Base-by-base conservation (phyloP, 2,797 vertebrate species). In the Oryzias sinensis region DNA sequence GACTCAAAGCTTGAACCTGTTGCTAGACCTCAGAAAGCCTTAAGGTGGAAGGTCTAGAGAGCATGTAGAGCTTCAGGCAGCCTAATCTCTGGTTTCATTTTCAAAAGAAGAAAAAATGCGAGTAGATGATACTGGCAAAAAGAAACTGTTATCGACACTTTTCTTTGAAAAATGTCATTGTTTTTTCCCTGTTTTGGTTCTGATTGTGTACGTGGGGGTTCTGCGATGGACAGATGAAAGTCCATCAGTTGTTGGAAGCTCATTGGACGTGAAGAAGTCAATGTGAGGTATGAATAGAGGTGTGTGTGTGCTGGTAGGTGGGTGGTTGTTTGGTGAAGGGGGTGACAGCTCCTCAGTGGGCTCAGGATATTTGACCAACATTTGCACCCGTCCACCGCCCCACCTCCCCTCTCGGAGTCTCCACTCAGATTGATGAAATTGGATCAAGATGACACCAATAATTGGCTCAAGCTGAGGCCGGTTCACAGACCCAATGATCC, bases 371-470 rank as follows among this genome's bases (percentile, higher is more conserved):
- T 94, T 97, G 97, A 98, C 96, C 96, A 97, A 91, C 58, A 76
- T 94, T 95, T 93, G 87, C 92, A 96, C 93, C 93, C 92, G 80
- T 87, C 84, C 50, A n/a, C 55, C 65, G 59, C 60, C 83, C 85
- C 87, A 79, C 87, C 83, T 49, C 50, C 59, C 33, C 14, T 63
- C 22, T 17, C 13, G 1, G 2, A 56, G 7, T 53, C 62, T 46
- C 42, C 29, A 53, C 59, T 94, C 91, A 93, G 93, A 95, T 95
- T 96, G 94, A 97, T 98, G 95, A 93, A 97, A 99, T 99, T 99
- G 96, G 95, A 97, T 98, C 97, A 98, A 98, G 96, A 99, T 99
- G 97, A 99, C 94, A 97, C 94, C 93, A 95, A 95, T 98, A 99
- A 98, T 98, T 98, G 94, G 92, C 93, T 96, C 96, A 98, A 98